phyloP scores from a whole-genome alignment of 2,888 invertebrate genomes.

The Hemithea aestivaria region DNA sequence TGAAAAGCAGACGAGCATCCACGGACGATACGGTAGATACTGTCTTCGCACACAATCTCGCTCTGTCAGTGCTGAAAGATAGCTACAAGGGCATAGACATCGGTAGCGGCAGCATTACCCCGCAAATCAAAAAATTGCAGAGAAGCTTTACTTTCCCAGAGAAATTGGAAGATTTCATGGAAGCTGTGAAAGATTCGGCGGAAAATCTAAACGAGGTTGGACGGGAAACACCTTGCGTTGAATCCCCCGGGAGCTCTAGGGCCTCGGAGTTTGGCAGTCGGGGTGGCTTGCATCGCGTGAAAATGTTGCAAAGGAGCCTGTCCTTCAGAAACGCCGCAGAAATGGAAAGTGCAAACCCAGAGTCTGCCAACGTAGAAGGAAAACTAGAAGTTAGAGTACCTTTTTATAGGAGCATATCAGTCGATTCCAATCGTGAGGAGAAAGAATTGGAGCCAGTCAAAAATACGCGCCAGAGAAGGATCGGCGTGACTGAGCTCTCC shows the following conservation, averaged over 20 bases:
- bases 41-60: conserved; percentile 41
- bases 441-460: conserved; percentile 21
- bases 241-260: conserved; percentile 23
- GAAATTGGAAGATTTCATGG: conserved; percentile 41
- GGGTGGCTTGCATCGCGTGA: conserved; percentile 46
- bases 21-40: conserved; percentile 43
- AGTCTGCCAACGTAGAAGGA: conserved; percentile 18
- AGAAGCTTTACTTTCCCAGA: conserved; percentile 55
- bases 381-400: conserved; percentile 32
- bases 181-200: conserved; percentile 24
- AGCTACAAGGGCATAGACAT: conserved; percentile 55
- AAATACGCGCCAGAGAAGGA: conserved; percentile 41
- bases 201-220: conserved; percentile 24
- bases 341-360: conserved; percentile 26
- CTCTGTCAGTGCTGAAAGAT: conserved; percentile 49
- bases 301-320: conserved; percentile 41
- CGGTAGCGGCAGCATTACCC: conserved; percentile 41
- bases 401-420: conserved; percentile 44
- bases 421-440: conserved; percentile 30
- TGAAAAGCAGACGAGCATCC: conserved; percentile 69
- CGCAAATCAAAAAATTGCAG: conserved; percentile 56
- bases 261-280: conserved; percentile 30
- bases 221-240: conserved; percentile 11
- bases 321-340: conserved; percentile 32
- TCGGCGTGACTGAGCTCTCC: conserved; percentile 42